These are phyloP conservation scores for Eubasilissa regina DNA, from an alignment of 1,140 invertebrate species.

Conservation along the genomic window DNA sequence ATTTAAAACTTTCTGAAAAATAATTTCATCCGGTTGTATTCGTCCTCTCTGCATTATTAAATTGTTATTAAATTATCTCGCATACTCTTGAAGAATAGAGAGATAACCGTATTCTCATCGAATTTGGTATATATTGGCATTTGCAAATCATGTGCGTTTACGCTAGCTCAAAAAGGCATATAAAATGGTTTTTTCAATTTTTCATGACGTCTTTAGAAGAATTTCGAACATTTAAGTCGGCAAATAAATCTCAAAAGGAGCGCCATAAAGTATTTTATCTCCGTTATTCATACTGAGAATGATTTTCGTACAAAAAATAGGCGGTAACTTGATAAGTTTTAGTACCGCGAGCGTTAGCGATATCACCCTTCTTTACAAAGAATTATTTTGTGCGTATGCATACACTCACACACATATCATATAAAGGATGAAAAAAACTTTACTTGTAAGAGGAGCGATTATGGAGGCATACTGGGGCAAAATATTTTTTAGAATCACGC, in stretches of 20 bases:
- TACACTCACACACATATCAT: background rate
- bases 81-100: slow-evolving; percentile 25
- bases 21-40: no score
- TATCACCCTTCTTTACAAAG: slow-evolving; percentile 44
- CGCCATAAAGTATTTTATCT: slow-evolving; percentile 59
- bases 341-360: slow-evolving; percentile 46
- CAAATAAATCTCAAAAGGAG: slow-evolving; percentile 59
- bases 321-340: slow-evolving; percentile 53
- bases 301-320: slow-evolving; percentile 58
- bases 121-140: slow-evolving; percentile 20
- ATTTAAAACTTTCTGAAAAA: no score
- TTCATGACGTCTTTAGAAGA: slow-evolving; percentile 46
- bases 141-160: slow-evolving; percentile 41
- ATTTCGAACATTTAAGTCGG: slow-evolving; percentile 53
- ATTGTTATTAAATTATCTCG: slow-evolving; percentile 6
- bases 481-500: no score
- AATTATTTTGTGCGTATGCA: slow-evolving; percentile 4
- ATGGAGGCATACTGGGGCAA: no score
- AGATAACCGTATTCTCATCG: slow-evolving; percentile 1
- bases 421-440: no score
- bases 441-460: no score
- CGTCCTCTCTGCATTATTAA: no score
- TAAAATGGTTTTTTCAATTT: slow-evolving; percentile 47
- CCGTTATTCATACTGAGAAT: slow-evolving; percentile 54
- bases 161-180: slow-evolving; percentile 40